Evolutionary conservation across 2,888 invertebrate genomes (phyloP).

Genomic region (Catotricha subobsoleta): DNA sequence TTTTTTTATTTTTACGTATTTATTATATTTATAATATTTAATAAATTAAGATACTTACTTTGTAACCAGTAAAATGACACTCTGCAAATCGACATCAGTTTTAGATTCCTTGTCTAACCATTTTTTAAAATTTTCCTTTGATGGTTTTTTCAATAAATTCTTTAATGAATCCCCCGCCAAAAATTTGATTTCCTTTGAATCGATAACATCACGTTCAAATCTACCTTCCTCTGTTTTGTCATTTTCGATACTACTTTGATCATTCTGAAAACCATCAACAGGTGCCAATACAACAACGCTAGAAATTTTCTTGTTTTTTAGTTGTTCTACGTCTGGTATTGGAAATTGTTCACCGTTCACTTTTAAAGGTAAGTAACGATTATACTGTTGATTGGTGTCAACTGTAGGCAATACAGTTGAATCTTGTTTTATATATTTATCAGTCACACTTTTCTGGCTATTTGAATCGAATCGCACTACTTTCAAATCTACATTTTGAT

Average conservation of each 20-base stretch:
- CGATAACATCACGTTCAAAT: slow-evolving; percentile 36
- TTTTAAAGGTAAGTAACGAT: slow-evolving; percentile 67
- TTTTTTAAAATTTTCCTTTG: slow-evolving; percentile 55
- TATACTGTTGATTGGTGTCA: slow-evolving; percentile 55
- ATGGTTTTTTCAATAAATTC: slow-evolving; percentile 54
- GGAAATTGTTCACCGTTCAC: slow-evolving; percentile 73
- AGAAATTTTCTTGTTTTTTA: slow-evolving; percentile 58
- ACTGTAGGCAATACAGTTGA: slow-evolving; percentile 60
- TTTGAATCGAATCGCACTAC: slow-evolving; percentile 66
- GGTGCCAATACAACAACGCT: slow-evolving; percentile 75
- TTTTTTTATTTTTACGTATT: too few relatives aligned
- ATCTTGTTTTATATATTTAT: slow-evolving; percentile 50
- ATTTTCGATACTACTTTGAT: slow-evolving; percentile 12
- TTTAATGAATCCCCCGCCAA: slow-evolving; percentile 58
- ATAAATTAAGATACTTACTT: slow-evolving; percentile 39
- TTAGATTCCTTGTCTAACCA: slow-evolving; percentile 64
- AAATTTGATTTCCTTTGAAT: slow-evolving; percentile 51
- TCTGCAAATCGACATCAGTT: slow-evolving; percentile 56
- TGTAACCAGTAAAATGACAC: slow-evolving; percentile 64
- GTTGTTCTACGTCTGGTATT: slow-evolving; percentile 56
- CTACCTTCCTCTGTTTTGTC: slow-evolving; percentile 25
- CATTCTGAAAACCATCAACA: slow-evolving; percentile 46
- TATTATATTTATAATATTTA: too few relatives aligned
- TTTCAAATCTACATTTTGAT: slow-evolving; percentile 61
- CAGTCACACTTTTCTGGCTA: slow-evolving; percentile 53